These are phyloP conservation scores for Ploceus nigricollis DNA, from an alignment of 2,113 vertebrate genomes.

Conservation along the genomic window DNA sequence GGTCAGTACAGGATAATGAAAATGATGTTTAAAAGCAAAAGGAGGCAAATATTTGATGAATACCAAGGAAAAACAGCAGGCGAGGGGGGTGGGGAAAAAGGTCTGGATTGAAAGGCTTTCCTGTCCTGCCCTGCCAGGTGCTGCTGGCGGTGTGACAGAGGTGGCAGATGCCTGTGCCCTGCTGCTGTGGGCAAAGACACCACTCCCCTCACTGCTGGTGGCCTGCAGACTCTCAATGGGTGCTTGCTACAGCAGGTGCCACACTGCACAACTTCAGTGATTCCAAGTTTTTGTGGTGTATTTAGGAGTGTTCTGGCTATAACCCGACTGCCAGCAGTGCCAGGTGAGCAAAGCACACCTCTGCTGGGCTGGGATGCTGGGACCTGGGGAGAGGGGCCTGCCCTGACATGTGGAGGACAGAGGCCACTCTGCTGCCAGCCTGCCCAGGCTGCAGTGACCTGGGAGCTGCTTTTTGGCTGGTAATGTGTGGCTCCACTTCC, in stretches of 20 bases:
- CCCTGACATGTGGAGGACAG: fast-evolving
- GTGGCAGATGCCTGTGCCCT: not conserved
- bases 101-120: not conserved
- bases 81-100: not conserved
- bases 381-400: not conserved
- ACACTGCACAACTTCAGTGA: not conserved
- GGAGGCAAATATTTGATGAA: not conserved
- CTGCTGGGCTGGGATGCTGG: not conserved
- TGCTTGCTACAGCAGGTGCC: not conserved
- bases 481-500: not conserved
- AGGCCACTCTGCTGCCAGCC: not conserved
- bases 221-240: not conserved
- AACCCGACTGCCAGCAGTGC: not conserved
- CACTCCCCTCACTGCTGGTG: not conserved
- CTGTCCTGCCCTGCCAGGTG: not conserved
- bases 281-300: not conserved
- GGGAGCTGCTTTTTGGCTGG: not conserved
- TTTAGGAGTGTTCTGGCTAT: not conserved
- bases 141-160: not conserved
- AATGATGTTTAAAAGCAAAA: not conserved
- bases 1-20: not conserved
- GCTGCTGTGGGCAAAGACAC: not conserved
- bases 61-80: not conserved
- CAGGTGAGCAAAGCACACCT: not conserved
- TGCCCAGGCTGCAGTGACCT: not conserved